A percentile compares a stretch with the other conserved stretches of the same genome.
Evolutionary conservation across 2,113 vertebrate species (phyloP).

Genomic region (Pholis gunnellus): DNA sequence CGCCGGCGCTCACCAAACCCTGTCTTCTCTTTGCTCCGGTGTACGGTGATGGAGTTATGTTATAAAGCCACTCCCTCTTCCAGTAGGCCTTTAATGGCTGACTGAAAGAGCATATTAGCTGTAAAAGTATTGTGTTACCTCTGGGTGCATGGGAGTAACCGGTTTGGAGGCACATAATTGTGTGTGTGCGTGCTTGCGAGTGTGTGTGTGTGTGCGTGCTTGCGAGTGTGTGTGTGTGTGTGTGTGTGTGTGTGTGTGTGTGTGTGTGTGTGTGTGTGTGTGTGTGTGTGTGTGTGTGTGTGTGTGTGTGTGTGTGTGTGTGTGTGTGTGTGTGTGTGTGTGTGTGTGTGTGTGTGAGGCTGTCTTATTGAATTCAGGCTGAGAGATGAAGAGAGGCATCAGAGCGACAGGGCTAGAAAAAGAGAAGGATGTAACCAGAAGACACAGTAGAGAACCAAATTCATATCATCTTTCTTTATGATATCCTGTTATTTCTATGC

Average conservation of each 20-base stretch:
- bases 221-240: conserved; percentile 22
- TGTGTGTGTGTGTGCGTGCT: conserved; percentile 17
- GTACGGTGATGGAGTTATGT: conserved; percentile 23
- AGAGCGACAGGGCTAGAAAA: neutral
- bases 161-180: conserved; percentile 27
- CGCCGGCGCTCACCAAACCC: conserved; percentile 15
- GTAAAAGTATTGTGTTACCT: conserved; percentile 60
- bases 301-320: conserved; percentile 26
- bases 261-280: conserved; percentile 5
- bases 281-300: conserved; percentile 20
- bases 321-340: conserved; percentile 9
- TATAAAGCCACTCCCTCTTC: conserved; percentile 55
- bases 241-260: conserved; percentile 16
- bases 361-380: conserved; percentile 38
- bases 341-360: neutral
- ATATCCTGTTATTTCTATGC: neutral
- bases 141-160: conserved; percentile 23
- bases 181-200: conserved; percentile 24
- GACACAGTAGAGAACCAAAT: neutral
- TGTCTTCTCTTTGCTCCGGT: conserved; percentile 17
- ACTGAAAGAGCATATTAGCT: conserved; percentile 32
- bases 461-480: neutral
- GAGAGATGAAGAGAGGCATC: conserved; percentile 28
- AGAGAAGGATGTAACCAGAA: neutral
- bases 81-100: conserved; percentile 56